These are phyloP conservation scores for Eurois occulta DNA, from an alignment of 2,888 invertebrate species.

Conservation along the genomic window DNA sequence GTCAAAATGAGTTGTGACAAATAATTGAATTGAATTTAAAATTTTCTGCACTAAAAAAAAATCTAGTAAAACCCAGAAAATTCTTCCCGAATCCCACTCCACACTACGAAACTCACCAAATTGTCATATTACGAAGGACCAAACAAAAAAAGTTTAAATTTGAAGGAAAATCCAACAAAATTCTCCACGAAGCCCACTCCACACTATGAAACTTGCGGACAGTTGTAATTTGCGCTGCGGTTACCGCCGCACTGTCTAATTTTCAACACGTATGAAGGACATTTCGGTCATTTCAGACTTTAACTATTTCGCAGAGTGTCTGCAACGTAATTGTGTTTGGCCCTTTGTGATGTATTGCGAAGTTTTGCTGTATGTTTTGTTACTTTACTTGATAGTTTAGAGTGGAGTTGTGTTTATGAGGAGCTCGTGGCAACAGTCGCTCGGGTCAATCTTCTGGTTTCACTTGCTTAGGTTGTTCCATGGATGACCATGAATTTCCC, in stretches of 20 bases:
- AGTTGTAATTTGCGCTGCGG: slow-evolving; percentile 67
- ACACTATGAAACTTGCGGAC: slow-evolving; percentile 43
- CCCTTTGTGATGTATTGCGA: slow-evolving; percentile 55
- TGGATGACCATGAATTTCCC: neutral
- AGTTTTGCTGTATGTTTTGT: slow-evolving; percentile 47
- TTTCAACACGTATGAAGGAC: slow-evolving; percentile 68
- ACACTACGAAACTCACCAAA: too few species aligned
- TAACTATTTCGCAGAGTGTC: slow-evolving; percentile 62
- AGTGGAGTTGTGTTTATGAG: slow-evolving; percentile 14
- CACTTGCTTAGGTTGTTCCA: neutral
- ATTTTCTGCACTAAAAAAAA: neutral
- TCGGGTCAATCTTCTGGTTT: neutral
- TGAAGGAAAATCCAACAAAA: neutral
- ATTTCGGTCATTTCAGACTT: slow-evolving; percentile 65
- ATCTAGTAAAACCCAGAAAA: too few species aligned
- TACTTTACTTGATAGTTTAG: slow-evolving; percentile 40
- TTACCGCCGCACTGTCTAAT: slow-evolving; percentile 63
- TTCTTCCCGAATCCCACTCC: too few species aligned
- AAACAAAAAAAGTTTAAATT: neutral
- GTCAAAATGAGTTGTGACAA: neutral
- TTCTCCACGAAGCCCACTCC: slow-evolving; percentile 39
- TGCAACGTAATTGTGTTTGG: slow-evolving; percentile 62
- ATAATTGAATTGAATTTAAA: neutral
- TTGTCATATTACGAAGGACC: neutral
- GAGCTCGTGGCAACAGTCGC: neutral